Base-by-base conservation (phyloP, 2,888 invertebrate species). In the Chelonus formosanus region DNA sequence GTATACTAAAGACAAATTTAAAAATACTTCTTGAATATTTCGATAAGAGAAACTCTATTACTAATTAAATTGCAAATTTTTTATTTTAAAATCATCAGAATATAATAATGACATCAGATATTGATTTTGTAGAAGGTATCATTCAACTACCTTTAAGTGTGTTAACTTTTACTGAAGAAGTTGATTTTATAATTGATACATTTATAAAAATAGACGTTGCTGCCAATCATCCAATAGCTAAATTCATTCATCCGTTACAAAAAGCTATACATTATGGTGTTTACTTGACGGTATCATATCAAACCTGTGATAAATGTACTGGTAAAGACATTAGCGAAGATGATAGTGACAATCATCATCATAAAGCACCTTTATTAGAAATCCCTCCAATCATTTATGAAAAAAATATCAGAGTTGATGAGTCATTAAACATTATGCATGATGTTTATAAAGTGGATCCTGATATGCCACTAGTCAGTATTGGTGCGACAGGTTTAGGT, bases 381-480 rank as follows among this genome's bases (percentile, higher is more conserved):
- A 32, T 52, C 4, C 52, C 52, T 32, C 3, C 5, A 3, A 31
- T 52, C 3, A 8, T 32, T 8, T 34, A 8, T 3, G 32, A 5
- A 3, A 20, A 8, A 32, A 52, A 52, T 8, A 32, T 52, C 6
- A 34, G 32, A 32, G 34, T 52, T 8, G 52, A 52, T 32, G 52
- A 52, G 31, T 52, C 52, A 32, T 32, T 52, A 3, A 52, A 52
- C 52, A 52, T 34, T 32, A 52, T 52, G 52, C 34, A 34, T 34
- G 52, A 34, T 3, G 52, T 52, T 32, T 52, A 52, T 52, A 52
- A 52, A 8, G 7, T 32, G 2, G 32, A 52, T 31, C 31, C 31
- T 8, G 32, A 32, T 32, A 52, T 31, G 0, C 52, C 52, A 52
- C 34, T 52, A 7, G 31, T 52, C 34, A 52, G 32, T 32, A 32